These are phyloP conservation scores for Eupithecia dodoneata DNA, from an alignment of 2,888 invertebrate species.

Conservation along the genomic window DNA sequence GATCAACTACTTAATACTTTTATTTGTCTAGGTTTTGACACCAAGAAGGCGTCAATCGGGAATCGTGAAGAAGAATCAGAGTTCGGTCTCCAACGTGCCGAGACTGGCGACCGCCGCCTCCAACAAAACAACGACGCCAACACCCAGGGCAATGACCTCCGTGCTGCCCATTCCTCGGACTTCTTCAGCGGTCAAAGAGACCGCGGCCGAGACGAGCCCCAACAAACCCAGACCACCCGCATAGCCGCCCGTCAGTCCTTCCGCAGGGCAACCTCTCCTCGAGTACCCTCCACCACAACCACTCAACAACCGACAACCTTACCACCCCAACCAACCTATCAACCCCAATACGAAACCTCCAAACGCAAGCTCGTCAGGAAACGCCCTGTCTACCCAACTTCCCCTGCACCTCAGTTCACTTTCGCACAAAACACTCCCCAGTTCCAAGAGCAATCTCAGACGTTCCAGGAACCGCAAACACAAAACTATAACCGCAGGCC, in stretches of 20 bases:
- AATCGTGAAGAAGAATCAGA: constrained; percentile 88
- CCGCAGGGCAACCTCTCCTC: constrained; percentile 73
- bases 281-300: constrained; percentile 60
- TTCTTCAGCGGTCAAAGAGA: constrained; percentile 86
- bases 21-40: constrained; percentile 83
- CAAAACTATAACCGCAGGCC: constrained; percentile 58
- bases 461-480: constrained; percentile 39
- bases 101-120: constrained; percentile 84
- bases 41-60: constrained; percentile 82
- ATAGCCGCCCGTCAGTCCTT: constrained; percentile 63
- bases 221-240: constrained; percentile 49
- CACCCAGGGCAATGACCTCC: constrained; percentile 84
- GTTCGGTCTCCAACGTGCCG: constrained; percentile 89
- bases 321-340: constrained; percentile 53
- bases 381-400: constrained; percentile 69
- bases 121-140: constrained; percentile 58
- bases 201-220: constrained; percentile 74
- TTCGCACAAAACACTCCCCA: constrained; percentile 56
- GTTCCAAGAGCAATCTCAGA: constrained; percentile 30
- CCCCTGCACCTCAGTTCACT: constrained; percentile 58
- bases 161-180: constrained; percentile 89
- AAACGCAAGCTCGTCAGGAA: constrained; percentile 76
- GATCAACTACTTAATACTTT: not conserved
- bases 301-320: constrained; percentile 46
- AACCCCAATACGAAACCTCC: constrained; percentile 62